These are phyloP conservation scores for Aurelia sp. DNA, from an alignment of 30 jellyfish, hydroid and myxozoan species.

Conservation along the genomic window DNA sequence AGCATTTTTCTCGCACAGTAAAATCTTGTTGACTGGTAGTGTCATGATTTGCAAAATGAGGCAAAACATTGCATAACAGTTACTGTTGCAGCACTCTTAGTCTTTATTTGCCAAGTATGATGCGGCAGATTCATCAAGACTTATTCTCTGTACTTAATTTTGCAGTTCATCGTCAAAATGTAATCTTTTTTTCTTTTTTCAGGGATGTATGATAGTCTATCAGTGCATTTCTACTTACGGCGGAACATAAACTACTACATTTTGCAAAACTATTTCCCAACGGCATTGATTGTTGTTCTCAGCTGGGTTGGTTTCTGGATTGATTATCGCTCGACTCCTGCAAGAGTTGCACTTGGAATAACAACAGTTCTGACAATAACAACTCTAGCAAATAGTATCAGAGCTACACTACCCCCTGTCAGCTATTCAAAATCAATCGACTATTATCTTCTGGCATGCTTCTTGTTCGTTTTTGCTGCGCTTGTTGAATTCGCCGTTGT, in stretches of 20 bases:
- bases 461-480: constrained; percentile 87
- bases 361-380: constrained; percentile 90
- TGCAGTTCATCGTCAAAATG: too few relatives aligned
- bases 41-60: too few relatives aligned
- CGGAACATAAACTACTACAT: constrained; percentile 77
- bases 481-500: constrained; percentile 85
- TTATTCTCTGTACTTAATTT: too few relatives aligned
- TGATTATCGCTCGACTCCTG: constrained; percentile 95
- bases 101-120: too few relatives aligned
- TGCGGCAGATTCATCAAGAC: too few relatives aligned
- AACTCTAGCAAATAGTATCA: constrained; percentile 78
- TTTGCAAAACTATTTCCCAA: constrained; percentile 78
- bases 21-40: too few relatives aligned
- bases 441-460: constrained; percentile 81
- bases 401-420: constrained; percentile 81
- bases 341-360: constrained; percentile 91
- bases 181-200: constrained; percentile 23
- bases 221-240: constrained; percentile 65
- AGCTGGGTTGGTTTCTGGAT: constrained; percentile 96
- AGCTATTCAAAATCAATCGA: constrained; percentile 77
- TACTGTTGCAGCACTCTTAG: too few relatives aligned
- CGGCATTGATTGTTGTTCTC: constrained; percentile 73
- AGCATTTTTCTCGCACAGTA: too few relatives aligned
- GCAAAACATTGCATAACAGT: too few relatives aligned
- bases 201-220: constrained; percentile 71